A percentile compares a stretch with the other conserved stretches of the same genome.
These are phyloP conservation scores for Aulostomus chinensis DNA, from an alignment of 2,797 vertebrate genomes.

Conservation along the genomic window DNA sequence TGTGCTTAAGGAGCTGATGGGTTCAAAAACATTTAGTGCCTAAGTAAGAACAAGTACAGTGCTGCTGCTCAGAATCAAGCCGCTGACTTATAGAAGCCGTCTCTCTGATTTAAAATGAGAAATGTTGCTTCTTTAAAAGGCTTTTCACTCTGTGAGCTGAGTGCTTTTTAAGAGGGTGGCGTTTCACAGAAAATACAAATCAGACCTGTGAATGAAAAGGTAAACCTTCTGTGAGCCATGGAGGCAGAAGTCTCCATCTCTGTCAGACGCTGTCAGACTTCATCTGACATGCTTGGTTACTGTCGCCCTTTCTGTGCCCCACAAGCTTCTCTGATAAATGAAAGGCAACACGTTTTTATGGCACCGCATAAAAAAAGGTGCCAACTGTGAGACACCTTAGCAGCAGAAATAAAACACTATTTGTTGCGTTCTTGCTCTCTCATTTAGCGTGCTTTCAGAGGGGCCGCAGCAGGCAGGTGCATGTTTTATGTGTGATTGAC, in stretches of 20 bases:
- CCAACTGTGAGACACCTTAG: not conserved
- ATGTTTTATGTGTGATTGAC: slow-evolving; percentile 57
- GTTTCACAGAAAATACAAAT: slow-evolving; percentile 7
- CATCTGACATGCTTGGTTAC: slow-evolving; percentile 21
- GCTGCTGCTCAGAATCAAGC: not conserved
- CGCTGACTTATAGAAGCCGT: not conserved
- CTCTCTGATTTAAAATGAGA: slow-evolving; percentile 5
- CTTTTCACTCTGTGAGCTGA: not conserved
- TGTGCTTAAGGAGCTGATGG: not conserved
- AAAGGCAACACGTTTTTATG: slow-evolving; percentile 57
- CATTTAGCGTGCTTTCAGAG: slow-evolving; percentile 20
- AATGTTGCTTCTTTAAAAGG: not conserved
- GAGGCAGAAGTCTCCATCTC: slow-evolving; percentile 23
- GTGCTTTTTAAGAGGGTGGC: no score
- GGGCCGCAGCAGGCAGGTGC: slow-evolving; percentile 33
- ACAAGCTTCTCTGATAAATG: slow-evolving; percentile 40
- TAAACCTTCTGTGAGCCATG: slow-evolving; percentile 2
- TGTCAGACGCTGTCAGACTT: slow-evolving; percentile 35
- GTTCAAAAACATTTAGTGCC: no score
- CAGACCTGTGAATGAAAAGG: slow-evolving; percentile 16
- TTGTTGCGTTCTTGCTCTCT: slow-evolving; percentile 29
- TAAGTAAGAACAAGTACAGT: not conserved
- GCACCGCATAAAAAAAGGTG: slow-evolving; percentile 20
- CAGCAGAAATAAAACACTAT: slow-evolving; percentile 42
- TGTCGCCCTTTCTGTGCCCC: slow-evolving; percentile 3